These are phyloP conservation scores for Enteromius fasciolatus DNA, from an alignment of 2,797 vertebrate genomes.

Conservation along the genomic window DNA sequence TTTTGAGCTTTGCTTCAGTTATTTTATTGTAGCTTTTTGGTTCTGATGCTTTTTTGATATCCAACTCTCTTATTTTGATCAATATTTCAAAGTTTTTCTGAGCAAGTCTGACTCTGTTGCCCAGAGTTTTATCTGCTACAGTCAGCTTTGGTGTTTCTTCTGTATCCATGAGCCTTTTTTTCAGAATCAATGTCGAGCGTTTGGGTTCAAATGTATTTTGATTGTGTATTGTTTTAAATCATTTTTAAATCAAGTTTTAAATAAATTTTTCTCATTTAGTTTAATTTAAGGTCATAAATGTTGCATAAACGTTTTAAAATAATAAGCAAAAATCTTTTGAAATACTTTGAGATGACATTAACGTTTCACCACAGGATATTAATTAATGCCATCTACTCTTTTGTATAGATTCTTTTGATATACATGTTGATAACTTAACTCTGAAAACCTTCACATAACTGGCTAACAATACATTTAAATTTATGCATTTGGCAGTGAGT, in stretches of 20 bases:
- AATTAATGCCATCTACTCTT: background rate
- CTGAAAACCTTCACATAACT: background rate
- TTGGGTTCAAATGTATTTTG: background rate
- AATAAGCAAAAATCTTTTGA: background rate
- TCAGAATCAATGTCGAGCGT: background rate
- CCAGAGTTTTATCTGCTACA: background rate
- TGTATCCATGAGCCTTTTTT: background rate
- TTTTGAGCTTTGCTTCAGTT: slow-evolving; percentile 22
- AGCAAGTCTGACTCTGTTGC: background rate
- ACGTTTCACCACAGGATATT: background rate
- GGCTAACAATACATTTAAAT: background rate
- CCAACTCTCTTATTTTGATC: slow-evolving; percentile 10
- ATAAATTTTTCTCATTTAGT: background rate
- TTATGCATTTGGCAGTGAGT: background rate
- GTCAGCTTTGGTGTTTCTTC: background rate
- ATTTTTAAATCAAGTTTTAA: too few species aligned
- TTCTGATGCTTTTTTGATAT: slow-evolving; percentile 3
- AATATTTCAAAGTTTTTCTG: slow-evolving; percentile 28
- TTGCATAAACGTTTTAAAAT: too few species aligned
- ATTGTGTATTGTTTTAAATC: background rate
- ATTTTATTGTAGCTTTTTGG: slow-evolving; percentile 4
- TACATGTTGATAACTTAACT: background rate
- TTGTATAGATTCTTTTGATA: background rate
- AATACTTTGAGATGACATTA: background rate
- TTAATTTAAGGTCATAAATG: background rate